phyloP scores from a whole-genome alignment of 2,797 vertebrate species.

The Falco berigora region DNA sequence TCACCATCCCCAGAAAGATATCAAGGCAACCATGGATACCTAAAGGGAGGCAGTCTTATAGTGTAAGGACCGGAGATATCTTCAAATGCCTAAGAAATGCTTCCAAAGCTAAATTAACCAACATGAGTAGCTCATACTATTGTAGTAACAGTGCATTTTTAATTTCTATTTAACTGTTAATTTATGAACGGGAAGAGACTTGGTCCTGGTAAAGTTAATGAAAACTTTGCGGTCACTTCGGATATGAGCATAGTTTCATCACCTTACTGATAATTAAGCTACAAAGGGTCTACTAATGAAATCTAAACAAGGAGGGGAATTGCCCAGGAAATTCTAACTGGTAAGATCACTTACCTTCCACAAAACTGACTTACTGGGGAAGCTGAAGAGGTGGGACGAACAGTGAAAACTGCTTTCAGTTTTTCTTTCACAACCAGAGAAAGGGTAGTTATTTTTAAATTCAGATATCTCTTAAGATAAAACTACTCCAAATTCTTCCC shows the following conservation, averaged over 20 bases:
- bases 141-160: background rate
- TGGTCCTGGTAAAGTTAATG: background rate
- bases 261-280: background rate
- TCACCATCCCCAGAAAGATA: background rate
- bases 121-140: background rate
- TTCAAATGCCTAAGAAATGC: background rate
- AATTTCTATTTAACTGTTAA: background rate
- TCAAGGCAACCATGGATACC: background rate
- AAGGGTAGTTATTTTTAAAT: background rate
- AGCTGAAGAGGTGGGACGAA: background rate
- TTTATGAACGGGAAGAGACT: background rate
- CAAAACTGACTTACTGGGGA: background rate
- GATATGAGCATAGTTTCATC: background rate
- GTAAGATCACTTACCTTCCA: background rate
- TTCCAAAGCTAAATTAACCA: background rate
- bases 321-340: background rate
- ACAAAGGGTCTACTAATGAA: background rate
- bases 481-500: background rate
- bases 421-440: background rate
- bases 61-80: background rate
- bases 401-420: background rate
- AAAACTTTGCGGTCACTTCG: background rate
- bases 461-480: background rate
- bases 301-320: background rate
- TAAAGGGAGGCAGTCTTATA: background rate